These are phyloP conservation scores for Peromyscus aztecus DNA, from an alignment of 2,797 vertebrate species.

Conservation along the genomic window DNA sequence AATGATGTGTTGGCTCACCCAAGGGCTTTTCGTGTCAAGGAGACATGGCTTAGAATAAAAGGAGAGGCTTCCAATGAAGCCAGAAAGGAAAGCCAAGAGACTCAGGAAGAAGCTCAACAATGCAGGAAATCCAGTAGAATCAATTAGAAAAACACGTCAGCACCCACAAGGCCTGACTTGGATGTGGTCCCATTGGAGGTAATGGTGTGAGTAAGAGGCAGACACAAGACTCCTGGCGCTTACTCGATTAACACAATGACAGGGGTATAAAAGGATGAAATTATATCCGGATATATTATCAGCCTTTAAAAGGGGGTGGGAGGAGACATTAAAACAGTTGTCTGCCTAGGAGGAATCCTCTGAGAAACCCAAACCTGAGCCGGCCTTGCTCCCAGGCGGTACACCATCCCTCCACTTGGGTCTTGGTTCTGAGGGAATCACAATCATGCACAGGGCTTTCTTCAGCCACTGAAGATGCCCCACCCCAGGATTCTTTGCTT, in stretches of 20 bases:
- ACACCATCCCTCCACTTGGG: background rate
- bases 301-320: background rate
- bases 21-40: slow-evolving; percentile 46
- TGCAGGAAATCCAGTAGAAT: slow-evolving; percentile 67
- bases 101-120: slow-evolving; percentile 70
- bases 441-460: background rate
- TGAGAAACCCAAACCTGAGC: slow-evolving; percentile 39
- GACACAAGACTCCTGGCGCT: background rate
- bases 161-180: slow-evolving; percentile 46
- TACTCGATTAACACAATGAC: slow-evolving; percentile 58
- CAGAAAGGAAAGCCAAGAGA: slow-evolving; percentile 62
- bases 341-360: background rate
- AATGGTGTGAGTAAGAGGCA: background rate
- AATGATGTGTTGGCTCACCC: slow-evolving; percentile 57
- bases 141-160: slow-evolving; percentile 65
- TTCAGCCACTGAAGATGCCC: background rate
- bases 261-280: slow-evolving; percentile 46
- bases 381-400: accelerated
- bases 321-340: background rate
- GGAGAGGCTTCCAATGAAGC: slow-evolving; percentile 40
- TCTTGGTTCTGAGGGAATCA: background rate
- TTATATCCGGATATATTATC: slow-evolving; percentile 34
- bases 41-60: slow-evolving; percentile 63
- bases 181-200: background rate
- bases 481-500: background rate